These are phyloP conservation scores for Conger conger DNA, from an alignment of 2,113 vertebrate species.

Conservation along the genomic window DNA sequence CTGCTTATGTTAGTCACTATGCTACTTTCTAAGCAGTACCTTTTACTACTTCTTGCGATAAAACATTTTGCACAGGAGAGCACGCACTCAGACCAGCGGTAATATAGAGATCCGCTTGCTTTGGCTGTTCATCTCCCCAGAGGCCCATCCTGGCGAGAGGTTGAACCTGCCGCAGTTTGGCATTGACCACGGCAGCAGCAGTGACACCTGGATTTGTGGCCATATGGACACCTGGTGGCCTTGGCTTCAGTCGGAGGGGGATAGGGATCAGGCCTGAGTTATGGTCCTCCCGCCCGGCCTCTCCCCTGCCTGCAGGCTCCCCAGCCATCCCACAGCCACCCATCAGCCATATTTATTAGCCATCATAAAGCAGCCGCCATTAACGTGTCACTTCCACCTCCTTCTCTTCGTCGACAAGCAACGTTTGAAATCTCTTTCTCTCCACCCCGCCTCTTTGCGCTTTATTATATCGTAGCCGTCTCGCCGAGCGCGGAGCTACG, in stretches of 20 bases:
- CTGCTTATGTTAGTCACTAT: neutral
- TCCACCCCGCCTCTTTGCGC: too few species aligned
- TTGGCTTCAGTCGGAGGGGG: neutral
- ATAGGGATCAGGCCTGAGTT: neutral
- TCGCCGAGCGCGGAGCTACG: neutral
- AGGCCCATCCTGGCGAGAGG: neutral
- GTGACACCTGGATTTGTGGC: constrained; percentile 5
- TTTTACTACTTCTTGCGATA: neutral
- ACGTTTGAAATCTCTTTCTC: neutral
- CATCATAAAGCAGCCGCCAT: neutral
- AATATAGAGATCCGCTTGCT: neutral
- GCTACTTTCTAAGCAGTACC: too few species aligned
- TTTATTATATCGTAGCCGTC: neutral
- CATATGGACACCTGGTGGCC: neutral
- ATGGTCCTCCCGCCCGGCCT: neutral
- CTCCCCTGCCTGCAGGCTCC: neutral
- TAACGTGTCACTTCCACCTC: neutral
- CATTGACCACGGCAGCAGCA: neutral
- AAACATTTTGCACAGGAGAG: neutral
- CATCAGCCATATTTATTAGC: constrained; percentile 13
- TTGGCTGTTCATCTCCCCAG: neutral
- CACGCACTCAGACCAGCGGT: too few species aligned
- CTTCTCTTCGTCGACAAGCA: neutral
- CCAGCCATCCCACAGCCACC: neutral
- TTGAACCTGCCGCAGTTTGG: neutral